These are phyloP conservation scores for Torymus aiolomorphi DNA, from an alignment of 2,888 invertebrate genomes.

Conservation along the genomic window DNA sequence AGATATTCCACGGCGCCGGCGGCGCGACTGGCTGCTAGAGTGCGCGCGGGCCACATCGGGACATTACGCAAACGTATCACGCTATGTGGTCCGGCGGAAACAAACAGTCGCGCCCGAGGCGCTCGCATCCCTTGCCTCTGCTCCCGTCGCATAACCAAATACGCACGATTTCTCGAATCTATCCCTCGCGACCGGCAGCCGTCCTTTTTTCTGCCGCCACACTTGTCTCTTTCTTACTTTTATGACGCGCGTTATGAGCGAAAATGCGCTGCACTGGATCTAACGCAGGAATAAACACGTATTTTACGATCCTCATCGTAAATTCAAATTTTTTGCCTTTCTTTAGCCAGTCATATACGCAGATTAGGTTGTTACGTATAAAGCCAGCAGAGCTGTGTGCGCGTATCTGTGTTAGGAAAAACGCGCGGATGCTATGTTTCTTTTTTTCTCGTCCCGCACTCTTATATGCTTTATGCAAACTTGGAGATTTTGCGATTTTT, in stretches of 20 bases:
- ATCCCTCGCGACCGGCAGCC: too few species aligned
- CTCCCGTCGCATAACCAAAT: slow-evolving; percentile 71
- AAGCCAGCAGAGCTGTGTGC: not conserved
- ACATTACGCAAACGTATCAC: slow-evolving; percentile 75
- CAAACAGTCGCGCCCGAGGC: slow-evolving; percentile 66
- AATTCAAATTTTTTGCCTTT: slow-evolving; percentile 41
- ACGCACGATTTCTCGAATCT: slow-evolving; percentile 43
- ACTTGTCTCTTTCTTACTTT: slow-evolving; percentile 4
- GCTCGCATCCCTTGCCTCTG: slow-evolving; percentile 58
- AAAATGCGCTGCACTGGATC: slow-evolving; percentile 14
- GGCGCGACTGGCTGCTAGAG: too few species aligned
- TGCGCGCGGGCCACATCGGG: slow-evolving; percentile 63
- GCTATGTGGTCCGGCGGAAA: slow-evolving; percentile 75
- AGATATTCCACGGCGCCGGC: slow-evolving; percentile 67
- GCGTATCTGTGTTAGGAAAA: too few species aligned
- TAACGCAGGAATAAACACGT: slow-evolving; percentile 27
- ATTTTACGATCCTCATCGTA: slow-evolving; percentile 43
- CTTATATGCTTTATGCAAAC: not conserved
- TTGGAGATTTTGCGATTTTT: not conserved
- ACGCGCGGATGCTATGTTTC: not conserved
- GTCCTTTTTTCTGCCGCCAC: too few species aligned
- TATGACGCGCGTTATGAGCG: slow-evolving; percentile 33
- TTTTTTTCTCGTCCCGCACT: not conserved
- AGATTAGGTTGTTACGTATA: slow-evolving; percentile 14
- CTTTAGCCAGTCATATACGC: not conserved